A percentile compares a stretch with the other conserved stretches of the same genome.
These are phyloP conservation scores for Apogon talboti DNA, from an alignment of 2,797 vertebrate species.

Conservation along the genomic window DNA sequence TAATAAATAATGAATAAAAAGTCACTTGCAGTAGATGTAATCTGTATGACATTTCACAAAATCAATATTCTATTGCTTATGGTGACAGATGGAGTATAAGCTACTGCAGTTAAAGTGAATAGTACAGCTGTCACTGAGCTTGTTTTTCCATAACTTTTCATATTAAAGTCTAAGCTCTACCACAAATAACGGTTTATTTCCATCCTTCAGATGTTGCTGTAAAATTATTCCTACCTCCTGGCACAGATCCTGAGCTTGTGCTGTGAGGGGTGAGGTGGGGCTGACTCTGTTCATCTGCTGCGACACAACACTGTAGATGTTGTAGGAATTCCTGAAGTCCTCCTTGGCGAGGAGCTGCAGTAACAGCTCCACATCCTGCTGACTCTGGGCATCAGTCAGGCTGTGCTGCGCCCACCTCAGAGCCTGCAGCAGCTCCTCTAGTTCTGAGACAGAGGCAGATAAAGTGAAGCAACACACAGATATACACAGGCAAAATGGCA, in stretches of 20 bases:
- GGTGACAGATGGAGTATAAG: background rate
- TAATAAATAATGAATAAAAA: no score
- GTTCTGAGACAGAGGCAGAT: slow-evolving; percentile 81
- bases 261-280: slow-evolving; percentile 89
- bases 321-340: slow-evolving; percentile 93
- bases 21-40: no score
- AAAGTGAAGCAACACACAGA: background rate
- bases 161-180: background rate
- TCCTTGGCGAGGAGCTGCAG: slow-evolving; percentile 89
- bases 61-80: no score
- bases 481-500: background rate
- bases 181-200: background rate
- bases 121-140: background rate
- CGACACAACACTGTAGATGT: slow-evolving; percentile 89
- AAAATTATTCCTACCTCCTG: slow-evolving; percentile 86
- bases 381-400: slow-evolving; percentile 92
- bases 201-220: background rate
- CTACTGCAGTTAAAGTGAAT: background rate
- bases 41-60: no score
- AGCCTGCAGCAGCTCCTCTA: slow-evolving; percentile 90
- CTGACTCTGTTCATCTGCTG: slow-evolving; percentile 89
- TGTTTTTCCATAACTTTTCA: slow-evolving; percentile 1
- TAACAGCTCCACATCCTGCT: slow-evolving; percentile 90
- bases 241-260: slow-evolving; percentile 90
- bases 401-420: slow-evolving; percentile 88